Evolutionary conservation across 2,797 vertebrate genomes (phyloP), one percentile per base, ranked within the genome.

Genomic region (Pitangus sulphuratus): DNA sequence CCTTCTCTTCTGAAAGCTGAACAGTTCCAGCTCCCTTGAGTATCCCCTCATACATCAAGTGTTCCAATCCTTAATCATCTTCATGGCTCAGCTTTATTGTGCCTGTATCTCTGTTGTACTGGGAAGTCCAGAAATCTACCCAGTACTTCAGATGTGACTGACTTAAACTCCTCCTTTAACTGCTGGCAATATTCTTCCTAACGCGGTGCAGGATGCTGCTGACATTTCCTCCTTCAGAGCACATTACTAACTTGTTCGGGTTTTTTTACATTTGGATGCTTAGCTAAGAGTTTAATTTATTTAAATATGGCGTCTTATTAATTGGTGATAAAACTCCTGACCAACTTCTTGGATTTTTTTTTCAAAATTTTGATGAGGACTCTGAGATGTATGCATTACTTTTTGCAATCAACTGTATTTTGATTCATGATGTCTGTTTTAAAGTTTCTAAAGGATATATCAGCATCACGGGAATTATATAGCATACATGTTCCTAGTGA

Each of bases 91-190:
- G 7, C 15, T 61, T 16, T 48, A 24, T 51, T 68, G 30, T 28
- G 5, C 62, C 31, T 0, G 0, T 53, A 12, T 35, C 5, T 58
- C 28, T 79, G 9, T 42, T 57, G 7, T 35, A 48, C 42, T 4
- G 1, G 10, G 5, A 25, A 39, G 6, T 40, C 51, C 56, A 57
- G 21, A 76, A 65, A 11, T 18, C 22, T 26, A 50, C 9, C 12
- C 15, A 25, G 8, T 57, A 28, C 21, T 80, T 12, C 31, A 58
- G 19, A 51, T 24, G 12, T 58, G 60, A 54, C 17, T 30, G 19
- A 64, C 19, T 54, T n/a, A 54, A 54, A 54, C 19, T n/a, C 26
- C 22, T 65, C 15, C 9, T n/a, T 85, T 51, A 56, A 9, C 12
- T 91, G 15, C 22, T 69, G n/a, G 30, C 24, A 74, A 6, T 26